Conservation (phyloP, 2,113 vertebrate species). For the Colaptes auratus region DNA sequence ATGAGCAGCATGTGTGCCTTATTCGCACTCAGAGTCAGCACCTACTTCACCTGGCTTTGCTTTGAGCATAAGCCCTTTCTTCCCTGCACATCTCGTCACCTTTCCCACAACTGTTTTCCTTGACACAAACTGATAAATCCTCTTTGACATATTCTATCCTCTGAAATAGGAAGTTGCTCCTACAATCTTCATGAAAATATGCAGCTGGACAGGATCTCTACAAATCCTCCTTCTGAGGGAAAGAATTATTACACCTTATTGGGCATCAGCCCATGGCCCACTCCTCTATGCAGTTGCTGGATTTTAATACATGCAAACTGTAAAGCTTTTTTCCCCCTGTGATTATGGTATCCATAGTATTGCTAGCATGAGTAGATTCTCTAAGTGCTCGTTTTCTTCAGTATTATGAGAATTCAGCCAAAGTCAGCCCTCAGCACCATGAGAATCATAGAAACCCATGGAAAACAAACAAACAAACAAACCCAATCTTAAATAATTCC, state of each 20-base stretch:
- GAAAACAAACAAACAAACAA: too few species aligned
- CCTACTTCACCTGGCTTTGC: neutral
- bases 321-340: neutral
- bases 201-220: neutral
- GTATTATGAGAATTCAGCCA: neutral
- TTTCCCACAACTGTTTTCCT: neutral
- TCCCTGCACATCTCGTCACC: neutral
- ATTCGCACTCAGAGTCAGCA: neutral
- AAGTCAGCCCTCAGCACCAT: neutral
- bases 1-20: accelerated
- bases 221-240: neutral
- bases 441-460: neutral
- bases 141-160: neutral
- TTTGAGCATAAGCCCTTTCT: neutral
- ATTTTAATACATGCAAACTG: neutral
- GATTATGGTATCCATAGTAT: neutral
- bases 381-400: neutral
- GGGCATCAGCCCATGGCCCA: neutral
- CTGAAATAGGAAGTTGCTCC: neutral
- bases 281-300: neutral
- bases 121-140: neutral
- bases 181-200: neutral
- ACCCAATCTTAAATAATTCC: neutral
- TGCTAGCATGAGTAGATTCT: neutral
- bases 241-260: neutral